Evolutionary conservation across 2,888 invertebrate genomes (phyloP), one percentile per base, ranked within the genome.

Genomic region (Eupelmus urozonus): DNA sequence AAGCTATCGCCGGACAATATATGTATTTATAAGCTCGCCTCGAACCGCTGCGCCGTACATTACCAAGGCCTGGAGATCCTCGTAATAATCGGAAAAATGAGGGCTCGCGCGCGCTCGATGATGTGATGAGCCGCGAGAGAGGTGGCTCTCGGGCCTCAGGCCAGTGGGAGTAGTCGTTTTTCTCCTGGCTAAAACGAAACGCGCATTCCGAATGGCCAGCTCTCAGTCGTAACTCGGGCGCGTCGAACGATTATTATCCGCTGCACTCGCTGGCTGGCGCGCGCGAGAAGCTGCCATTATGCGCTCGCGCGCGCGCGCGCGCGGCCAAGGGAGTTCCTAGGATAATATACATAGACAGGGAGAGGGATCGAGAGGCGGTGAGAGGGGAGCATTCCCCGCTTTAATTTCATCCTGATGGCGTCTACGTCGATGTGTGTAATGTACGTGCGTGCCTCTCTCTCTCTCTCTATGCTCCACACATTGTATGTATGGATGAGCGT

Each of bases 351-450:
- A 59, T 71, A 53, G 63, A 63, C 20, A 27, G 34, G 73, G 76
- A 73, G 75, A 75, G 65, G 65, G 66, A 79, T 34, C 11, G 29
- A 53, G 62, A 29, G 49, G 3, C 27, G 25, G 49, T 27, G 23
- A 62, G 63, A 27, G 16, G 45, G 49, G 20, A 60, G 59, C 66
- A 66, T 74, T 74, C 59, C 51, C 49, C 75, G 75, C 75, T 81
- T 81, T 81, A 80, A 82, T 80, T 80, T 82, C 81, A 81, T 72
- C 72, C 57, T 81, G 80, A 81, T 81, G 78, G 78, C 73, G 11
- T n/a, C 27, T 16, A 2, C 55, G 2, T 1, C 11, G 13, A 66
- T 27, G 42, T 20, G 16, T 18, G 20, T 34, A 42, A 20, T 18
- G 27, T 42, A 40, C 9, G 45, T 25, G 18, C n/a, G 29, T n/a